Conservation (phyloP, 2,797 vertebrate species). For the Rhynchotus rufescens region DNA sequence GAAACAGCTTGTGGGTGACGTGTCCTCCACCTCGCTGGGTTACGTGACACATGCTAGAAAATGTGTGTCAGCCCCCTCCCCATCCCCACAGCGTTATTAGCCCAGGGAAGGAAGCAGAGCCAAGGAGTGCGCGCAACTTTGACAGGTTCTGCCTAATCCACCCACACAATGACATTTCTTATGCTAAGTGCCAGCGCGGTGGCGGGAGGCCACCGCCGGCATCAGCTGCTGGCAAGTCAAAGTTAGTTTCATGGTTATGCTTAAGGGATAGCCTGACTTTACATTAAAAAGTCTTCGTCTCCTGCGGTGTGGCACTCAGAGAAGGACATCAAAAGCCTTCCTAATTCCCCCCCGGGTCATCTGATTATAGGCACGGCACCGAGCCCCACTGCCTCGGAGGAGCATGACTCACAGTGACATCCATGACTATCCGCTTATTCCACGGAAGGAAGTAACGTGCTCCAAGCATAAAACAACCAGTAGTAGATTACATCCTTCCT, state of each 20-base stretch:
- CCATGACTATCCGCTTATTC: slow-evolving; percentile 46
- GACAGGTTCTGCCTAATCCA: slow-evolving; percentile 73
- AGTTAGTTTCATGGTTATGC: slow-evolving; percentile 67
- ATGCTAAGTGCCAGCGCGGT: slow-evolving; percentile 59
- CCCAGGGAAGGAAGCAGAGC: slow-evolving; percentile 48
- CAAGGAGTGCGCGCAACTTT: slow-evolving; percentile 59
- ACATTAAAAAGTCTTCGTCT: slow-evolving; percentile 53
- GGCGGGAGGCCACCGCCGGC: slow-evolving; percentile 56
- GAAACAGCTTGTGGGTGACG: slow-evolving; percentile 53
- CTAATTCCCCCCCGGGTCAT: slow-evolving; percentile 21
- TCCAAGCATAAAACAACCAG: slow-evolving; percentile 16
- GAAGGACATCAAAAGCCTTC: slow-evolving; percentile 64
- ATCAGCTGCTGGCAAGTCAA: slow-evolving; percentile 69
- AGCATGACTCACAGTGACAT: neutral
- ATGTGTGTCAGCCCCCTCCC: slow-evolving; percentile 67
- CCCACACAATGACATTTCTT: slow-evolving; percentile 70
- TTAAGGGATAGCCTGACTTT: slow-evolving; percentile 50
- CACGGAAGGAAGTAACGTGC: slow-evolving; percentile 47
- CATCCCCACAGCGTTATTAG: slow-evolving; percentile 58
- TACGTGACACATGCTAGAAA: slow-evolving; percentile 58
- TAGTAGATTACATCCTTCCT: slow-evolving; percentile 56
- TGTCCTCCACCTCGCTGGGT: slow-evolving; percentile 58
- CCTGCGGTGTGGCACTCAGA: neutral
- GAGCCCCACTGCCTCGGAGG: slow-evolving; percentile 4
- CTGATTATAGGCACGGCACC: slow-evolving; percentile 37